phyloP scores from a whole-genome alignment of 2,888 invertebrate genomes.

The Ochropleura plecta region DNA sequence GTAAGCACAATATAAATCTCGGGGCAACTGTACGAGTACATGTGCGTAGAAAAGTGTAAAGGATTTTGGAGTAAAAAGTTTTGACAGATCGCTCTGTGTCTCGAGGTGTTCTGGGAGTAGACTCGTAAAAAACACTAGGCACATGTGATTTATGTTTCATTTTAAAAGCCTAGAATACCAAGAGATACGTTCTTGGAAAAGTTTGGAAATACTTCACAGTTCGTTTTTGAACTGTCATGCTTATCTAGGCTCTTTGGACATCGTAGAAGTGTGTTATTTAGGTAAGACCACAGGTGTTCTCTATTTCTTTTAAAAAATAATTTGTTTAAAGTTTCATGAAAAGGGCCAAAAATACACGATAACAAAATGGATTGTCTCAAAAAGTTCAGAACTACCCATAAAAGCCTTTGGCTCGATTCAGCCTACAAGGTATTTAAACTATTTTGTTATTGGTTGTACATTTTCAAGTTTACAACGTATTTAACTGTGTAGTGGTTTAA shows the following conservation, averaged over 20 bases:
- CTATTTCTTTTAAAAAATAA: neutral
- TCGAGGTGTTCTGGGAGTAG: neutral
- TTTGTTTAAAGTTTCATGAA: neutral
- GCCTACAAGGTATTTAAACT: neutral
- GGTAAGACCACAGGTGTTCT: neutral
- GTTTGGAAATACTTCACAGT: slow-evolving; percentile 1
- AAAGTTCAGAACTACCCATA: neutral
- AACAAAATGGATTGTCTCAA: neutral
- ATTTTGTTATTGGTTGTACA: slow-evolving; percentile 55
- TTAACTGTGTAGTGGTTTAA: slow-evolving; percentile 65
- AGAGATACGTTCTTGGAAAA: neutral
- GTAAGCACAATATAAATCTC: slow-evolving; percentile 70
- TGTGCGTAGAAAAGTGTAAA: slow-evolving; percentile 50
- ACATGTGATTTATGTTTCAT: slow-evolving; percentile 14
- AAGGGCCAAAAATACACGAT: neutral
- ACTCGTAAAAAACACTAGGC: slow-evolving; percentile 4
- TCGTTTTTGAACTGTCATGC: neutral
- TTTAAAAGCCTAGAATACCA: slow-evolving; percentile 7
- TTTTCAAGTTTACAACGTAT: slow-evolving; percentile 66
- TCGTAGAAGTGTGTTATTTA: neutral
- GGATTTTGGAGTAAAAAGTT: slow-evolving; percentile 12
- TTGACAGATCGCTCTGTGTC: neutral
- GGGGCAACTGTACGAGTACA: slow-evolving; percentile 56
- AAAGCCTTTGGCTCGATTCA: neutral
- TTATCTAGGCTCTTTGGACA: neutral